Conservation (phyloP, 1,140 invertebrate genomes). For the Drosophila auraria region DNA sequence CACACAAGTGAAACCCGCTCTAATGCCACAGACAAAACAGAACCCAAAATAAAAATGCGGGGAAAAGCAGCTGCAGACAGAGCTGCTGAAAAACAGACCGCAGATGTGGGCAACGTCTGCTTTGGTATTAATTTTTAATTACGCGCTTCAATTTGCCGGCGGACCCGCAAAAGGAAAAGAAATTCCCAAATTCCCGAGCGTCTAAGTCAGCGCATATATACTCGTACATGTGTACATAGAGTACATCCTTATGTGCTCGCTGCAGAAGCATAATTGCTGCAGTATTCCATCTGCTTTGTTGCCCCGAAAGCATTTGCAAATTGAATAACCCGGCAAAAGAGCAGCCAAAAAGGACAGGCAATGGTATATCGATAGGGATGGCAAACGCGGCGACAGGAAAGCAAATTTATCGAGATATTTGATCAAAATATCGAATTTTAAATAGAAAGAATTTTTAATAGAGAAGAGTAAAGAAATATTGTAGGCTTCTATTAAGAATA, state of each 20-base stretch:
- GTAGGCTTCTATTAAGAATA: neutral
- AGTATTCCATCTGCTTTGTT: constrained; percentile 65
- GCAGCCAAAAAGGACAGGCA: constrained; percentile 3
- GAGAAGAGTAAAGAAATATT: no score
- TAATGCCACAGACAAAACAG: constrained; percentile 28
- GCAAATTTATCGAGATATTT: neutral
- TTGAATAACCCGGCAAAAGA: constrained; percentile 53
- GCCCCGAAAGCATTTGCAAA: constrained; percentile 51
- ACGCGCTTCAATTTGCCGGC: constrained; percentile 59
- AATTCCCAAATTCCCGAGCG: constrained; percentile 18
- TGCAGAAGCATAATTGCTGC: constrained; percentile 52
- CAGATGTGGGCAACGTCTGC: constrained; percentile 39
- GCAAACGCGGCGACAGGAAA: neutral
- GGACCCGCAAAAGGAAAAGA: constrained; percentile 19
- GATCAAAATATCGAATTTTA: neutral
- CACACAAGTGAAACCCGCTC: constrained; percentile 10
- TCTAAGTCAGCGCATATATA: constrained; percentile 13
- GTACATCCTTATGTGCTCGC: constrained; percentile 12
- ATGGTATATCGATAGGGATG: neutral
- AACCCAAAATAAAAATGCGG: constrained; percentile 27
- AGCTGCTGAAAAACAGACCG: constrained; percentile 33
- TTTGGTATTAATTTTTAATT: constrained; percentile 70
- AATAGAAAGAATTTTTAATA: no score
- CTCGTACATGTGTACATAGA: neutral
- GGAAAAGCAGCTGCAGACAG: constrained; percentile 23